Conservation (phyloP, 2,797 vertebrate genomes). For the Brotula barbata region DNA sequence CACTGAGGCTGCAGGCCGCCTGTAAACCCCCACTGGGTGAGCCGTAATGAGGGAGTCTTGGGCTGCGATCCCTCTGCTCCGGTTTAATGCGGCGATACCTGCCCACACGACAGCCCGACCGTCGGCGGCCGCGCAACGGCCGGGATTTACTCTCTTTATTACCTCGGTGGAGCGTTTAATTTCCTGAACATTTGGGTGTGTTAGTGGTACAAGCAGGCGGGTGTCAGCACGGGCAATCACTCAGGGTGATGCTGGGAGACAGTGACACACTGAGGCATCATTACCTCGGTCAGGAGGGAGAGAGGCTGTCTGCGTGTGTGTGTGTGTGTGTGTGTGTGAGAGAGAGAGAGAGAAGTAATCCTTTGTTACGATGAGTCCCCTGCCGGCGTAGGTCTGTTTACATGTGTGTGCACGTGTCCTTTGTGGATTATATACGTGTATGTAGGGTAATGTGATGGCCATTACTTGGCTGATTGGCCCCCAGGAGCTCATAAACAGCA, state of each 20-base stretch:
- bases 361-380: slow-evolving; percentile 14
- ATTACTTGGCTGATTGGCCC: slow-evolving; percentile 54
- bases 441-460: slow-evolving; percentile 26
- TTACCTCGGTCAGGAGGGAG: slow-evolving; percentile 16
- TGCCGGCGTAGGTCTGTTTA: slow-evolving; percentile 12
- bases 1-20: slow-evolving; percentile 14
- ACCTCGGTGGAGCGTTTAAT: slow-evolving; percentile 65
- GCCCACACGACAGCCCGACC: slow-evolving; percentile 34
- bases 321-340: slow-evolving; percentile 7
- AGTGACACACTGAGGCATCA: slow-evolving; percentile 52
- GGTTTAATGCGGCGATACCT: slow-evolving; percentile 62
- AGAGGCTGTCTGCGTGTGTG: slow-evolving; percentile 3
- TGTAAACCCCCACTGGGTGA: slow-evolving; percentile 53
- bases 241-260: slow-evolving; percentile 66
- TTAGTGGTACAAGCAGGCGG: slow-evolving; percentile 55
- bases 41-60: slow-evolving; percentile 50
- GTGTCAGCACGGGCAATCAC: slow-evolving; percentile 64
- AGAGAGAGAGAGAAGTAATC: slow-evolving; percentile 6
- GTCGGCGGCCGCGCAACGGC: slow-evolving; percentile 41
- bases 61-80: slow-evolving; percentile 40
- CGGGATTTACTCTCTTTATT: slow-evolving; percentile 73
- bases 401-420: slow-evolving; percentile 17
- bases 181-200: slow-evolving; percentile 66
- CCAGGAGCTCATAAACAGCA: slow-evolving; percentile 51
- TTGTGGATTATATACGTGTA: slow-evolving; percentile 14